Percentiles rank a stretch among this genome's conserved stretches.
phyloP scores from a whole-genome alignment of 2,797 vertebrate genomes.

The Mormyrus proboscirostris region DNA sequence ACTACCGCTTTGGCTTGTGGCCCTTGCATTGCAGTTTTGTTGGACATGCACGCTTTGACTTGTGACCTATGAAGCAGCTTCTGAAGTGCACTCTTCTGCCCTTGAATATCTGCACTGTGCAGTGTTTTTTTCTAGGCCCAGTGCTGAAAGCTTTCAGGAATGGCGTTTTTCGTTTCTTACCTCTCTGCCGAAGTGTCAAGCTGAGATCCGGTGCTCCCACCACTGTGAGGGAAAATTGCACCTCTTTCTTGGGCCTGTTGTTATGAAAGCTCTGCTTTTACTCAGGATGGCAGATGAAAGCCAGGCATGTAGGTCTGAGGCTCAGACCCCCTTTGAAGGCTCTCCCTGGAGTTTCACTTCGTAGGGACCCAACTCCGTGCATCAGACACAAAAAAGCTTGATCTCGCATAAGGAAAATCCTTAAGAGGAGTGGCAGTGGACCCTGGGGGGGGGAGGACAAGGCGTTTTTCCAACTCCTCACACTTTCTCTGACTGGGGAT shows the following conservation, averaged over 20 bases:
- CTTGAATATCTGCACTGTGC: neutral
- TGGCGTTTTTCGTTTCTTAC: neutral
- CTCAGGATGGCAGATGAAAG: slow-evolving; percentile 6
- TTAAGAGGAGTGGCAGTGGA: neutral
- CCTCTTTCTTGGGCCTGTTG: neutral
- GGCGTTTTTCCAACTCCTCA: neutral
- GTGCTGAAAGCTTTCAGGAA: neutral
- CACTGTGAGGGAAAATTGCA: neutral
- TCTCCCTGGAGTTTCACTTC: neutral
- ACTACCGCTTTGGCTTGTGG: neutral
- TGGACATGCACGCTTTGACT: neutral
- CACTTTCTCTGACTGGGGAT: neutral
- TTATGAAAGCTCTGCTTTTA: neutral
- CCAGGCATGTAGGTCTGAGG: neutral
- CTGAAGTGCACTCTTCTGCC: neutral
- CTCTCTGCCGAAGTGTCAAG: neutral
- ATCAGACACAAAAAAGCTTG: neutral
- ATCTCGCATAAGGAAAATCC: neutral
- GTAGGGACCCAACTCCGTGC: neutral
- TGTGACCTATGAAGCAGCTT: neutral
- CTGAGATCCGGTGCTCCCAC: neutral
- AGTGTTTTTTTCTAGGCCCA: neutral
- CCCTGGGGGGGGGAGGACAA: neutral
- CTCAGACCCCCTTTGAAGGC: neutral
- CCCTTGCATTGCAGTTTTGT: neutral